Percentiles rank a stretch among this genome's conserved stretches.
These are phyloP conservation scores for Stictocephala bisonia DNA, from an alignment of 2,888 invertebrate species.

Conservation along the genomic window DNA sequence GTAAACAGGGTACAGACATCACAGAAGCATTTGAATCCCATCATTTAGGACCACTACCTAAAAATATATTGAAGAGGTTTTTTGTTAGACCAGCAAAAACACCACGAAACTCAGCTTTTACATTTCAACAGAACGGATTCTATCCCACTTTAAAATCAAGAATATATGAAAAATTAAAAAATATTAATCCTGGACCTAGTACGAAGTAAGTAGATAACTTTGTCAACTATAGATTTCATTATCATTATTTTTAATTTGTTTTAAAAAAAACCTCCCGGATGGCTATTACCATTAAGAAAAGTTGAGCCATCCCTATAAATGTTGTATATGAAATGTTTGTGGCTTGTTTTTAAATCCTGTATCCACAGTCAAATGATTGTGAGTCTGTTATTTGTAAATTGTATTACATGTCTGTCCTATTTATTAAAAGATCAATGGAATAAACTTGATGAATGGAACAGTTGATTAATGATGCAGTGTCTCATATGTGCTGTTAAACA, in stretches of 20 bases:
- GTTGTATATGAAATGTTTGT: too few relatives aligned
- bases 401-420: too few relatives aligned
- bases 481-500: too few relatives aligned
- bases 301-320: too few relatives aligned
- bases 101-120: conserved; percentile 77
- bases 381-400: too few relatives aligned
- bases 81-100: conserved; percentile 73
- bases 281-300: too few relatives aligned
- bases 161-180: conserved; percentile 49
- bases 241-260: conserved; percentile 21
- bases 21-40: conserved; percentile 83
- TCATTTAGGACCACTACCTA: conserved; percentile 72
- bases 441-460: too few relatives aligned
- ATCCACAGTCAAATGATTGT: too few relatives aligned
- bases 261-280: too few relatives aligned
- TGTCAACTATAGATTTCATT: not conserved
- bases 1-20: conserved; percentile 83
- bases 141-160: conserved; percentile 73
- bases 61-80: conserved; percentile 73
- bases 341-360: too few relatives aligned
- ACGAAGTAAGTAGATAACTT: conserved; percentile 44
- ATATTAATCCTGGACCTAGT: conserved; percentile 48
- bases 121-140: conserved; percentile 79
- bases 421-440: too few relatives aligned
- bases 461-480: too few relatives aligned